Base-by-base conservation (phyloP, 2,113 vertebrate genomes). In the Trachemys scripta region DNA sequence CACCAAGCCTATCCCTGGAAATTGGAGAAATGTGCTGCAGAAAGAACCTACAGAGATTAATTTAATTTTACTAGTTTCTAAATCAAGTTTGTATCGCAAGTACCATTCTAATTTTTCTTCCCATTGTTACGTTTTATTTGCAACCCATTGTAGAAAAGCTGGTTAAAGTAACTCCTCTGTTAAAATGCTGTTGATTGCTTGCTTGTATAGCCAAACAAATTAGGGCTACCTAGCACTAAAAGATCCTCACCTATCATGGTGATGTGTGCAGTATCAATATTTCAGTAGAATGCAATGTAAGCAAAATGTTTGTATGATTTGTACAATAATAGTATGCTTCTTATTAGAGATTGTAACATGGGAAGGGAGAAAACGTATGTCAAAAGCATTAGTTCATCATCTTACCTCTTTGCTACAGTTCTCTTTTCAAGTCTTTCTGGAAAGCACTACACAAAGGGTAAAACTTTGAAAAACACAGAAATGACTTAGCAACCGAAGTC, bases 171-270 rank as follows among this genome's bases (percentile, higher is more conserved):
- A 87, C 54, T 59, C 78, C 51, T 79, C 84, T 90, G 9, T n/a
- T 51, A 42, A 3, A 88, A 65, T 80, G 27, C 17, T 90, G 76
- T 59, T 75, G n/a, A 47, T 59, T 75, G n/a, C n/a, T 59, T 87
- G 85, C 13, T 93, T 95, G 90, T 56, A 42, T 92, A 95, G 84
- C 84, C 86, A 94, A 65, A 69, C 31, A 69, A 38, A n/a, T 69
- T 69, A 38, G 19, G 31, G 35, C 31, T 35, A 65, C 35, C 17
- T n/a, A 69, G 17, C 65, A n/a, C 31, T 69, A 38, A 19, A 69
- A n/a, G 14, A 10, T 69, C 4, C 7, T 69, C 35, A 5, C 17
- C n/a, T 69, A 20, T 38, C 35, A n/a, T n/a, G 31, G 31, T 35
- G 17, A 69, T 20, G 65, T 20, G 35, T 69, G 17, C 65, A 69